Percentiles rank a stretch among this genome's conserved stretches.
These are phyloP conservation scores for Phalera bucephala DNA, from an alignment of 2,888 invertebrate genomes.

Conservation along the genomic window DNA sequence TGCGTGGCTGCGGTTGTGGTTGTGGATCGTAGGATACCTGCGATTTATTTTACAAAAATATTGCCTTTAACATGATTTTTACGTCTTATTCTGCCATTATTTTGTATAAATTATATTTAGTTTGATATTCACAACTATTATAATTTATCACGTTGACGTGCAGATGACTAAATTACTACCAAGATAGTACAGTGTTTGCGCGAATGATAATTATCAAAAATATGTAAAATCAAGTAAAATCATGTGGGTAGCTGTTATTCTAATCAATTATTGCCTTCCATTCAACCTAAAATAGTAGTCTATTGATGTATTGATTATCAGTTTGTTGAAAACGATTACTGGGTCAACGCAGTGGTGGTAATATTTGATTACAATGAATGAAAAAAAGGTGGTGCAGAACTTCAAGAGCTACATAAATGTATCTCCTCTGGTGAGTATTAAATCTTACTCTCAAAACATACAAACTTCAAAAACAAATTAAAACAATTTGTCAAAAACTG, in stretches of 20 bases:
- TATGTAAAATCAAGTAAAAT: conserved; percentile 53
- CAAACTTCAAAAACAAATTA: too few relatives aligned
- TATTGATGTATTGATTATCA: conserved; percentile 26
- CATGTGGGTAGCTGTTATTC: conserved; percentile 60
- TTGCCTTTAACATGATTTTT: conserved; percentile 19
- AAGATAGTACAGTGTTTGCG: conserved; percentile 49
- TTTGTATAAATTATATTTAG: conserved; percentile 23
- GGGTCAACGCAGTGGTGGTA: conserved; percentile 56
- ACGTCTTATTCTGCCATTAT: conserved; percentile 15
- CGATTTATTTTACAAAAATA: conserved; percentile 24
- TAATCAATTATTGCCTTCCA: conserved; percentile 38
- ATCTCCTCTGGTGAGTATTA: conserved; percentile 57
- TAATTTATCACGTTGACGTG: conserved; percentile 10
- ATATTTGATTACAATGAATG: conserved; percentile 75
- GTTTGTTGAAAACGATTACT: conserved; percentile 42
- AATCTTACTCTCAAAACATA: too few relatives aligned
- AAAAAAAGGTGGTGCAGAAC: conserved; percentile 78
- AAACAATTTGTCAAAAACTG: conserved; percentile 1
- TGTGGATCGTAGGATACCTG: too few relatives aligned
- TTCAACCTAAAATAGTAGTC: conserved; percentile 34
- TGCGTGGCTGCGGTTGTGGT: too few relatives aligned
- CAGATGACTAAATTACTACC: conserved; percentile 29
- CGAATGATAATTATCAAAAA: conserved; percentile 69
- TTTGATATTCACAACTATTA: conserved; percentile 9
- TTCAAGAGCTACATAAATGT: conserved; percentile 83